Base-by-base conservation (phyloP, 2,797 vertebrate genomes). In the Cyclopterus lumpus region DNA sequence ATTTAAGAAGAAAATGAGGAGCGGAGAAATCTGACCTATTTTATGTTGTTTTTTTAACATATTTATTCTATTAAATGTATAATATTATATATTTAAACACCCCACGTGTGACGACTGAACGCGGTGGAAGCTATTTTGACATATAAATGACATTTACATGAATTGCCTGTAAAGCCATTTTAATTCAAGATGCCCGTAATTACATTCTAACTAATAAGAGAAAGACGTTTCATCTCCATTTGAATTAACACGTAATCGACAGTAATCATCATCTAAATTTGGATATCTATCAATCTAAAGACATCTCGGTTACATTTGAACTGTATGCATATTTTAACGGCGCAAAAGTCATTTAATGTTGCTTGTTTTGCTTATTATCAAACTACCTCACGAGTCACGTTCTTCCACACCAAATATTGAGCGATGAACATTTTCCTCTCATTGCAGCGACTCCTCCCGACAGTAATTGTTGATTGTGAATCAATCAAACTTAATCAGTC, bases 401-500 rank as follows among this genome's bases (percentile, higher is more conserved):
- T 55, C 26, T 26, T 53, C 49, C 51, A 53, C 51, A 53, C 51
- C 14, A 28, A 28, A 55, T 30, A 55, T 26, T 32, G 16, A 3
- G 22, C 3, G 8, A 20, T 16, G 6, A 32, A 63, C 38, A 7
- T 20, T 8, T 36, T 48, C 8, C 16, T 10, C 26, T 53, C 6
- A 0, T n/a, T 65, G 11, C 5, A 46, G 28, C 11, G n/a, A 55
- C 14, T 32, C 2, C 20, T 6, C 20, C 28, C 1, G 3, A 59
- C 6, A 0, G 7, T 32, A 59, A 66, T 7, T 18, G n/a, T 28
- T 8, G 3, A 63, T 14, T 36, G 9, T 58, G 38, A 55, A 80
- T 80, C 53, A 71, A 67, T 60, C 24, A 7, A 66, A 63, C 11
- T 7, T 9, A 58, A 34, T 57, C 24, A 44, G 36, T 36, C 18